These are phyloP conservation scores for Paralichthys olivaceus DNA, from an alignment of 2,113 vertebrate species.

Conservation along the genomic window DNA sequence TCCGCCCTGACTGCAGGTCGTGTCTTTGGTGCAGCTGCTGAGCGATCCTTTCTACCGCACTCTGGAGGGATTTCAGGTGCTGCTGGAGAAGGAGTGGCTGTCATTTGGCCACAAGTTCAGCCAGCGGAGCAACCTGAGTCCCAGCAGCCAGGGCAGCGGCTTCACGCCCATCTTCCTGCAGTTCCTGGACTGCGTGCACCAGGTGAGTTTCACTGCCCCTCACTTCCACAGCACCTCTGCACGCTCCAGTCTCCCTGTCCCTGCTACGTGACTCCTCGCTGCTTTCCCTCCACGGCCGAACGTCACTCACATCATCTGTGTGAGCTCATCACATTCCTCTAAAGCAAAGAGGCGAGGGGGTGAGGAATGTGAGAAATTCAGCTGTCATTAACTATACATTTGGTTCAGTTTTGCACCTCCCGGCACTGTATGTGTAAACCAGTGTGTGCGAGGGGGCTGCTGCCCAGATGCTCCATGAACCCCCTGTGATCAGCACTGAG, in stretches of 20 bases:
- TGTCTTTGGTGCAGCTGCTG: constrained; percentile 93
- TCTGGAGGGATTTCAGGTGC: constrained; percentile 94
- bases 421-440: constrained; percentile 33
- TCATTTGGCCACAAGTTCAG: constrained; percentile 98
- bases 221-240: neutral
- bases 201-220: constrained; percentile 83
- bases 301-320: constrained; percentile 29
- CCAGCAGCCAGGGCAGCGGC: constrained; percentile 92
- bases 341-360: constrained; percentile 17
- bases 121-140: constrained; percentile 91
- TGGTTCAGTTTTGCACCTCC: constrained; percentile 58
- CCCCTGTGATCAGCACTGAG: constrained; percentile 53
- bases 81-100: constrained; percentile 98
- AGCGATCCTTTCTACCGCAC: constrained; percentile 98
- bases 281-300: constrained; percentile 9
- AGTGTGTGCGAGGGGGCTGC: constrained; percentile 49
- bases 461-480: constrained; percentile 74
- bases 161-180: constrained; percentile 95
- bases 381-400: constrained; percentile 55
- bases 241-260: neutral
- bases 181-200: constrained; percentile 97
- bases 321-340: constrained; percentile 74
- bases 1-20: constrained; percentile 83
- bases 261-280: constrained; percentile 27
- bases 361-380: constrained; percentile 30